Percentiles rank a stretch among this genome's conserved stretches.
phyloP scores from a whole-genome alignment of 2,113 vertebrate species.

The Actenoides lindsayi region DNA sequence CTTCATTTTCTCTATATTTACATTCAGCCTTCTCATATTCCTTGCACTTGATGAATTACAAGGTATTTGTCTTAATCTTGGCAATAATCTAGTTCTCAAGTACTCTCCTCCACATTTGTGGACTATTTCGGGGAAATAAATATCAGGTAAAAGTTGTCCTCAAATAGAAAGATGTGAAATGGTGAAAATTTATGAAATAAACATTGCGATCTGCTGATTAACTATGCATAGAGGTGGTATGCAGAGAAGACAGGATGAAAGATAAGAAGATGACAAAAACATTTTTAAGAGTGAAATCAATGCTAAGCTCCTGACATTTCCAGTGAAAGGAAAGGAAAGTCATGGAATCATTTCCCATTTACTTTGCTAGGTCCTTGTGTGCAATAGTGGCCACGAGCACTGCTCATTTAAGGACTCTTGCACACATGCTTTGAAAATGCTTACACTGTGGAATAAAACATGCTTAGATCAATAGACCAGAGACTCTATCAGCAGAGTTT shows the following conservation, averaged over 20 bases:
- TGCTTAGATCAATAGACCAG: neutral
- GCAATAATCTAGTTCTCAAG: neutral
- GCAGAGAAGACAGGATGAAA: neutral
- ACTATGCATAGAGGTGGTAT: neutral
- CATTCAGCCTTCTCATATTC: neutral
- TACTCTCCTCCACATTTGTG: neutral
- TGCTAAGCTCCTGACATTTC: neutral
- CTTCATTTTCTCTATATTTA: neutral
- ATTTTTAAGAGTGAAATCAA: neutral
- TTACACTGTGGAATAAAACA: neutral
- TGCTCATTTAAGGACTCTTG: neutral
- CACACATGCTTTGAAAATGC: rapidly evolving
- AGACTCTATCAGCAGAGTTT: neutral
- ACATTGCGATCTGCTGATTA: neutral
- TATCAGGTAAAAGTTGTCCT: neutral
- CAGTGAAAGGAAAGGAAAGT: neutral
- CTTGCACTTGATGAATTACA: neutral
- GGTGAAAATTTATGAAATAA: neutral
- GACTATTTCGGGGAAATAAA: neutral
- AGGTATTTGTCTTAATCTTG: neutral
- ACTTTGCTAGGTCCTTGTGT: neutral
- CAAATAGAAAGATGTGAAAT: neutral
- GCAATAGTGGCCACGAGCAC: neutral
- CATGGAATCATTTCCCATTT: neutral
- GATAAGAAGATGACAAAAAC: neutral